Conservation (phyloP, 2,888 invertebrate genomes). For the Ophion slaviceki region DNA sequence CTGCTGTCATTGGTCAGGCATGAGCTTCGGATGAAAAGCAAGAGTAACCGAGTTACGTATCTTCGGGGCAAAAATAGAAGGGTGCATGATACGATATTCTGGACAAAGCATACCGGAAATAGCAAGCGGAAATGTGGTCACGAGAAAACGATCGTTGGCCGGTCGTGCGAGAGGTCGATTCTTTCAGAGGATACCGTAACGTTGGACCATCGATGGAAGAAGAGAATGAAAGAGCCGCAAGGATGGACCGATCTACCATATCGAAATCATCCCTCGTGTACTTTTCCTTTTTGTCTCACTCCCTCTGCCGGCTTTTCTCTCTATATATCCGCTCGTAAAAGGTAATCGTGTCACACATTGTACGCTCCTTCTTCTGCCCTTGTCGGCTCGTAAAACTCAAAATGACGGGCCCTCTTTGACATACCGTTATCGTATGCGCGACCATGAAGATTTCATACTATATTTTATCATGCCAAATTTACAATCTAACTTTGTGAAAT, state of each 20-base stretch:
- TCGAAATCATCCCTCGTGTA: slow-evolving; percentile 16
- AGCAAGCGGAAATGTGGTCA: slow-evolving; percentile 60
- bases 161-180: slow-evolving; percentile 54
- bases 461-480: slow-evolving; percentile 68
- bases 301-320: not conserved
- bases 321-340: slow-evolving; percentile 70
- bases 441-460: slow-evolving; percentile 75
- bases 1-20: not conserved
- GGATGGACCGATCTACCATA: slow-evolving; percentile 11
- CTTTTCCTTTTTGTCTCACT: not conserved
- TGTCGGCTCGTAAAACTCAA: slow-evolving; percentile 77
- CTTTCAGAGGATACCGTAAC: slow-evolving; percentile 19
- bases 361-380: slow-evolving; percentile 62
- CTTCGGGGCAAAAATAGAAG: slow-evolving; percentile 21
- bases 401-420: slow-evolving; percentile 76
- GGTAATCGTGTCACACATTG: slow-evolving; percentile 73
- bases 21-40: slow-evolving; percentile 18
- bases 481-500: slow-evolving; percentile 4
- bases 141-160: slow-evolving; percentile 55
- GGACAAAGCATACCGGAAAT: slow-evolving; percentile 55
- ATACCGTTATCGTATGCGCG: slow-evolving; percentile 74
- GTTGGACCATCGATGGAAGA: slow-evolving; percentile 19
- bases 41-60: slow-evolving; percentile 16
- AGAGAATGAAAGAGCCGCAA: not conserved
- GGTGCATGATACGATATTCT: slow-evolving; percentile 51